A percentile compares a stretch with the other conserved stretches of the same genome.
These are phyloP conservation scores for Bubo bubo DNA, from an alignment of 2,113 vertebrate species.

Conservation along the genomic window DNA sequence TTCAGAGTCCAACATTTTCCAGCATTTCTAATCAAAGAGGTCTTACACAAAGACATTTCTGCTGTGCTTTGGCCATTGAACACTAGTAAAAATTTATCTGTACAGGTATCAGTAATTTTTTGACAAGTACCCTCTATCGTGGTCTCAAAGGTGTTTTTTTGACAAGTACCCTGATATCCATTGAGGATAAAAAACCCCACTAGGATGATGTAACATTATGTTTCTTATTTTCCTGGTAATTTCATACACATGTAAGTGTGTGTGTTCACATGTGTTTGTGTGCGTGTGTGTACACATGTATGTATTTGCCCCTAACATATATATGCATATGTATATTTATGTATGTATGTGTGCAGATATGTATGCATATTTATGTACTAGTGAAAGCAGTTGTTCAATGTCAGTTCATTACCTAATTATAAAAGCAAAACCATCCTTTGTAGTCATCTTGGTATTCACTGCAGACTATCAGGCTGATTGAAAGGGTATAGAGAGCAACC, in stretches of 20 bases:
- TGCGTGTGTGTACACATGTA: neutral
- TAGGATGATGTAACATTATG: neutral
- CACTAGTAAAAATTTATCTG: neutral
- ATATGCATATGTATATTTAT: neutral
- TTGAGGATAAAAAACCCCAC: rapidly evolving
- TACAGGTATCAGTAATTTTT: neutral
- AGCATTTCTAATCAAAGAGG: neutral
- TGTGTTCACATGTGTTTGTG: rapidly evolving
- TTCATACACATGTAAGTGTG: rapidly evolving
- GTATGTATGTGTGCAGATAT: neutral
- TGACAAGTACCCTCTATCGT: neutral
- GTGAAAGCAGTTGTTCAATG: neutral
- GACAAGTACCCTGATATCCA: neutral
- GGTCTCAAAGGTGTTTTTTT: neutral
- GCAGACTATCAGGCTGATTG: neutral
- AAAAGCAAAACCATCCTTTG: neutral
- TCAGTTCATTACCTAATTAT: neutral
- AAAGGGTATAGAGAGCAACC: neutral
- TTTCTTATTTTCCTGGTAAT: neutral
- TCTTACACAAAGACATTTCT: neutral
- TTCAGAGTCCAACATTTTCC: neutral
- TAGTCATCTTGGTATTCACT: neutral
- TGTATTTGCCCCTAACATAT: neutral
- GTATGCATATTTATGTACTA: neutral
- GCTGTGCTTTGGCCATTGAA: neutral